Conservation (phyloP, 2,113 vertebrate genomes). For the Epinephelus lanceolatus region DNA sequence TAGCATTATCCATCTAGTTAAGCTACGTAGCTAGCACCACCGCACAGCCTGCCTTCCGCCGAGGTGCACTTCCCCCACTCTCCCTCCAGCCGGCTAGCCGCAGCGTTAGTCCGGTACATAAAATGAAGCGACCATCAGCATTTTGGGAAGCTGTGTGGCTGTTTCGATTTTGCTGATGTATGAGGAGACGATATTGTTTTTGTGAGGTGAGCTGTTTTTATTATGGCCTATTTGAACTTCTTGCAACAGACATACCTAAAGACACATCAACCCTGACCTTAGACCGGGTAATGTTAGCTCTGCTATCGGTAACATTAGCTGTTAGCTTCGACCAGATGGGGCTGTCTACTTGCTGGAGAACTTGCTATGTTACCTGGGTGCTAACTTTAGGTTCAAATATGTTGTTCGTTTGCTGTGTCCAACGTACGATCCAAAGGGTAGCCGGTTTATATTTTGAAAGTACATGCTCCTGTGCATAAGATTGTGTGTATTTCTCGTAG, state of each 20-base stretch:
- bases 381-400: slow-evolving; percentile 59
- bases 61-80: slow-evolving; percentile 85
- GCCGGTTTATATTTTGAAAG: neutral
- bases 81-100: slow-evolving; percentile 80
- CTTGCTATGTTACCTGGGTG: slow-evolving; percentile 61
- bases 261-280: slow-evolving; percentile 79
- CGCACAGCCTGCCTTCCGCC: slow-evolving; percentile 75
- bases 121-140: slow-evolving; percentile 83
- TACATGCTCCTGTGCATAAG: neutral
- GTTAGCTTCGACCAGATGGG: slow-evolving; percentile 66
- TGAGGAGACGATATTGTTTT: slow-evolving; percentile 76
- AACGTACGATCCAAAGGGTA: neutral
- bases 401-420: neutral
- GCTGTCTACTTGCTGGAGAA: slow-evolving; percentile 73
- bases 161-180: slow-evolving; percentile 84
- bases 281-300: slow-evolving; percentile 78
- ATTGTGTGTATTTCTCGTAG: slow-evolving; percentile 16
- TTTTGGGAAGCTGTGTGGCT: slow-evolving; percentile 77
- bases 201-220: slow-evolving; percentile 81
- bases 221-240: slow-evolving; percentile 47
- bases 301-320: slow-evolving; percentile 66
- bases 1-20: slow-evolving; percentile 56
- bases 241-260: slow-evolving; percentile 50
- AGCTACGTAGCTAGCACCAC: slow-evolving; percentile 67
- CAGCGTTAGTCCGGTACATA: slow-evolving; percentile 82